Evolutionary conservation across 2,797 vertebrate species (phyloP).

Genomic region (Neoniphon sammara): DNA sequence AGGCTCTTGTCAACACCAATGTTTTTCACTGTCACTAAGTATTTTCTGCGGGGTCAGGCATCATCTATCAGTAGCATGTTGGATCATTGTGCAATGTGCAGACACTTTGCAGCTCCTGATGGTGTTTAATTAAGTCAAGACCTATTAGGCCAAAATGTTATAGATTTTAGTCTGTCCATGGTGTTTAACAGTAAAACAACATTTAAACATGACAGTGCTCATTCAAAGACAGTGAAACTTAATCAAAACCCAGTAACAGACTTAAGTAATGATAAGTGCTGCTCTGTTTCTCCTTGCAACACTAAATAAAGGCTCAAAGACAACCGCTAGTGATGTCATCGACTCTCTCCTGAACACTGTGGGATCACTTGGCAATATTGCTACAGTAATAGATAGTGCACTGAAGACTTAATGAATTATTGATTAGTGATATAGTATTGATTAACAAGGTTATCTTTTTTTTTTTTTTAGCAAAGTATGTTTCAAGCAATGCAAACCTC

Average conservation of each 20-base stretch:
- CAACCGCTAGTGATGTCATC: background rate
- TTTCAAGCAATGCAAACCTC: no score
- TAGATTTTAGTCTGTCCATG: constrained; percentile 43
- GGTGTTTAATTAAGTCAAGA: constrained; percentile 54
- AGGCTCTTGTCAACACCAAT: no score
- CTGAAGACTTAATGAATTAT: background rate
- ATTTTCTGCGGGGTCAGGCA: constrained; percentile 32
- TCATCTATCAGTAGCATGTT: constrained; percentile 6
- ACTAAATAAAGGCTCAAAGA: background rate
- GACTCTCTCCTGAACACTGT: background rate
- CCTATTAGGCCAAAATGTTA: constrained; percentile 42
- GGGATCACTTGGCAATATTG: background rate
- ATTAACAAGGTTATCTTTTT: background rate
- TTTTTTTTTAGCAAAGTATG: no score
- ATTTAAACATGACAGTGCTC: constrained; percentile 1
- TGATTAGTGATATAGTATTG: no score
- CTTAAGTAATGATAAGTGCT: background rate
- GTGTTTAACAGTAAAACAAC: constrained; percentile 29
- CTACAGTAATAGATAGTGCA: background rate
- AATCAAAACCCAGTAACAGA: background rate
- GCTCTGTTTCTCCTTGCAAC: no score
- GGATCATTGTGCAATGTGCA: constrained; percentile 18
- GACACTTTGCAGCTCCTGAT: constrained; percentile 41
- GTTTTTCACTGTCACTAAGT: background rate
- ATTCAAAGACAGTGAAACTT: background rate